A percentile compares a stretch with the other conserved stretches of the same genome.
Evolutionary conservation across 1,140 invertebrate genomes (phyloP).

Genomic region (Papilio machaon): DNA sequence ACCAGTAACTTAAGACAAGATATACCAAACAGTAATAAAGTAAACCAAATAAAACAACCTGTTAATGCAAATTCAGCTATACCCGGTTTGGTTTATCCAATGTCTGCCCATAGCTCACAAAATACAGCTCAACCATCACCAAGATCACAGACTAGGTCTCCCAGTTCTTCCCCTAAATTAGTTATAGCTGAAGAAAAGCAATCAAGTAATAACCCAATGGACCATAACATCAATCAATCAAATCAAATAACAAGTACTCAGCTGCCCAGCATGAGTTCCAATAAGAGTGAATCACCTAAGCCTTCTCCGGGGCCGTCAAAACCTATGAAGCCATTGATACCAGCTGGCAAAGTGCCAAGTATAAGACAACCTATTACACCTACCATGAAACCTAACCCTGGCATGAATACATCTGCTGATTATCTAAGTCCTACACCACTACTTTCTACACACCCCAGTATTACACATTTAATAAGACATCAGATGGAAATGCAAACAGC

Average conservation of each 20-base stretch:
- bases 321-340: conserved; percentile 62
- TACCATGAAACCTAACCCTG: conserved; percentile 53
- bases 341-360: conserved; percentile 59
- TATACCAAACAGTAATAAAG: conserved; percentile 49
- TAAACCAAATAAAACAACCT: conserved; percentile 55
- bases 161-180: conserved; percentile 80
- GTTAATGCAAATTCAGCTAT: conserved; percentile 51
- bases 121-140: conserved; percentile 66
- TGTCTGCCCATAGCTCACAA: conserved; percentile 53
- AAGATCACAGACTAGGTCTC: conserved; percentile 77
- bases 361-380: conserved; percentile 64
- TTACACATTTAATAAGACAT: conserved; percentile 56
- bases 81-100: conserved; percentile 59
- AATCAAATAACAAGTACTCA: conserved; percentile 75
- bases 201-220: conserved; percentile 54
- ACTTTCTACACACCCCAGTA: conserved; percentile 59
- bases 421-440: conserved; percentile 61
- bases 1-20: conserved; percentile 56
- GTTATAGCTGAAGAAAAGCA: conserved; percentile 81
- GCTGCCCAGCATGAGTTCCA: conserved; percentile 55
- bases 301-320: conserved; percentile 65
- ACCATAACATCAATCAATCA: conserved; percentile 68
- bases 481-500: conserved; percentile 71
- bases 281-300: conserved; percentile 66
- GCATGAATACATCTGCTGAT: conserved; percentile 58